Percentiles rank a stretch among this genome's conserved stretches.
These are phyloP conservation scores for Phainopepla nitens DNA, from an alignment of 2,113 vertebrate genomes.

Conservation along the genomic window DNA sequence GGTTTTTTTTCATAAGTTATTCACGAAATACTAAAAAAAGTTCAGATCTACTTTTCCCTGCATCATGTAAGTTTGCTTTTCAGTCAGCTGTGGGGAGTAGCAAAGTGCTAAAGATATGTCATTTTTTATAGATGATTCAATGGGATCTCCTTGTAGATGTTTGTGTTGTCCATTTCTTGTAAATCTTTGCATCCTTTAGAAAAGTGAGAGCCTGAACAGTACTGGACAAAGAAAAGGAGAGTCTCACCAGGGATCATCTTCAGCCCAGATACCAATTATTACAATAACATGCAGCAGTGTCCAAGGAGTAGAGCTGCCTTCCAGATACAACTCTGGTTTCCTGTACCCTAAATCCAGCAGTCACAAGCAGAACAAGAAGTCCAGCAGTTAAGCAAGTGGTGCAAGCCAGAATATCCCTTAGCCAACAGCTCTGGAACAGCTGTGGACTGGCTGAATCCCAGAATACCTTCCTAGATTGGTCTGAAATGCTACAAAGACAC, in stretches of 20 bases:
- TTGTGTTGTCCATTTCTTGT: background rate
- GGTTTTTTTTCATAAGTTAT: rapidly evolving
- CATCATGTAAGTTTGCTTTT: background rate
- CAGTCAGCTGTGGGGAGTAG: background rate
- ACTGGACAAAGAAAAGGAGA: constrained; percentile 21
- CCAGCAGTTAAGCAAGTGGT: background rate
- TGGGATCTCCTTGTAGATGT: background rate
- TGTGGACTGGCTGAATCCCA: background rate
- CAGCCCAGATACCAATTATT: constrained; percentile 59
- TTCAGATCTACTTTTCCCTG: background rate
- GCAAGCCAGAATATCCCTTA: background rate
- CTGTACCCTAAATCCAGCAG: constrained; percentile 8
- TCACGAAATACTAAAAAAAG: background rate
- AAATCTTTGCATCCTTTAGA: constrained; percentile 36
- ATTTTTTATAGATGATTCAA: background rate
- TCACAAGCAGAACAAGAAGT: constrained; percentile 20
- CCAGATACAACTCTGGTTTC: background rate
- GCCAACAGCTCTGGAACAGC: background rate
- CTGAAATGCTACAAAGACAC: background rate
- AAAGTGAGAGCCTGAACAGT: background rate
- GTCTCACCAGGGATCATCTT: background rate
- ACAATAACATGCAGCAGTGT: constrained; percentile 45
- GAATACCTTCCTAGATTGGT: background rate
- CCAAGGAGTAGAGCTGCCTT: constrained; percentile 17
- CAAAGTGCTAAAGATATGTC: background rate